These are phyloP conservation scores for Ormyrus rosae DNA, from an alignment of 2,888 invertebrate genomes.

Conservation along the genomic window DNA sequence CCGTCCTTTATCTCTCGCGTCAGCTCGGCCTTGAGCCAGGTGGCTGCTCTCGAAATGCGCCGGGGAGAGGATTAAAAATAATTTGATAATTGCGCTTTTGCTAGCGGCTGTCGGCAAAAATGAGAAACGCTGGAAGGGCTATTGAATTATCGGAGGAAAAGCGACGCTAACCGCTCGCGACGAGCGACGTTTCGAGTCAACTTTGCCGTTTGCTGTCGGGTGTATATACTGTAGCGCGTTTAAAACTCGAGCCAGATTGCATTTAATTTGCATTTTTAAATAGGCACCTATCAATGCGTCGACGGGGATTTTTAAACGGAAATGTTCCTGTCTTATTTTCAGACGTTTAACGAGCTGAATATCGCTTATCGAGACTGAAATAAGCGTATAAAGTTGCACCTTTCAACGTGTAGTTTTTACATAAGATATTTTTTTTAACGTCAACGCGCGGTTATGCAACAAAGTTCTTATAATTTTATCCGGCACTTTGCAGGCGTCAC, in stretches of 20 bases:
- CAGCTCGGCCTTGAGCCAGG: constrained; percentile 33
- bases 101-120: background rate
- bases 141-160: constrained; percentile 14
- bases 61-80: constrained; percentile 16
- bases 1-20: constrained; percentile 40
- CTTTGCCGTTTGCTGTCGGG: background rate
- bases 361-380: too few relatives aligned
- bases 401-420: background rate
- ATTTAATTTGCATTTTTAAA: constrained; percentile 3
- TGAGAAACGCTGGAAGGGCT: background rate
- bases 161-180: constrained; percentile 7
- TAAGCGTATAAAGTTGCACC: background rate
- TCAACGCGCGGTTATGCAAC: background rate
- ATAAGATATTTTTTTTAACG: background rate
- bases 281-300: background rate
- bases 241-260: background rate
- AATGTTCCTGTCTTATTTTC: background rate
- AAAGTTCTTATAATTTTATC: background rate
- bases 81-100: constrained; percentile 43
- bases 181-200: background rate
- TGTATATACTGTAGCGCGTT: background rate
- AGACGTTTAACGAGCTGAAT: too few relatives aligned
- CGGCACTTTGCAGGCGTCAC: too few relatives aligned
- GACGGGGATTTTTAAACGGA: background rate
- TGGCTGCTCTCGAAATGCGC: constrained; percentile 23